phyloP scores from a whole-genome alignment of 2,888 invertebrate species.

The Andrena fulva region DNA sequence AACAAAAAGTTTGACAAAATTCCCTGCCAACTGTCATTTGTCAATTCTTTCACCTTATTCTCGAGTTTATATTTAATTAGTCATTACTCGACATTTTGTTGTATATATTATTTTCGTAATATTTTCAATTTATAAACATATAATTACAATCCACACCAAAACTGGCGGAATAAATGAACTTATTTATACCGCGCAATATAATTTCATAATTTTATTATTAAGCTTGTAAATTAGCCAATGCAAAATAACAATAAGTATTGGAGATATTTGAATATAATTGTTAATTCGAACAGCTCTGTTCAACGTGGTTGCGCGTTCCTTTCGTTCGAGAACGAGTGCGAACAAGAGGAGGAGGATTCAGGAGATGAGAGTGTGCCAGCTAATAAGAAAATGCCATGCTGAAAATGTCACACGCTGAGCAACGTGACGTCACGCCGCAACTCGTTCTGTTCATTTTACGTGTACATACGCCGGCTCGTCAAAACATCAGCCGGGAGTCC shows the following conservation, averaged over 20 bases:
- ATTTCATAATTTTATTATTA: background rate
- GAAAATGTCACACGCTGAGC: conserved; percentile 77
- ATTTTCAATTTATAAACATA: too few species aligned
- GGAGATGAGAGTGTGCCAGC: conserved; percentile 44
- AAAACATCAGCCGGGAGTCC: conserved; percentile 31
- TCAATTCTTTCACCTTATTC: too few species aligned
- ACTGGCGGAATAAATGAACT: background rate
- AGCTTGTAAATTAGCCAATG: background rate
- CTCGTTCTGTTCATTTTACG: conserved; percentile 47
- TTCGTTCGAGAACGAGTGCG: conserved; percentile 13
- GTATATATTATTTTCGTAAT: background rate
- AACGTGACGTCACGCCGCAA: conserved; percentile 71
- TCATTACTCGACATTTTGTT: background rate
- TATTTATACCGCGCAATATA: background rate
- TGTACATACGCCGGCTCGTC: conserved; percentile 25
- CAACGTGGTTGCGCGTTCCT: background rate
- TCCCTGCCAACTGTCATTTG: too few species aligned
- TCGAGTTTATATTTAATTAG: too few species aligned
- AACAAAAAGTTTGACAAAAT: too few species aligned
- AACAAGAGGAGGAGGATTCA: conserved; percentile 20
- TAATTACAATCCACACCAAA: too few species aligned
- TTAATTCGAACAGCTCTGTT: conserved; percentile 17
- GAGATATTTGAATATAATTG: background rate
- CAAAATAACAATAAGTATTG: background rate
- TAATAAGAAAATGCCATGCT: conserved; percentile 72